A percentile compares a stretch with the other conserved stretches of the same genome.
phyloP scores from a whole-genome alignment of 2,113 vertebrate species.

The Festucalex cinctus region DNA sequence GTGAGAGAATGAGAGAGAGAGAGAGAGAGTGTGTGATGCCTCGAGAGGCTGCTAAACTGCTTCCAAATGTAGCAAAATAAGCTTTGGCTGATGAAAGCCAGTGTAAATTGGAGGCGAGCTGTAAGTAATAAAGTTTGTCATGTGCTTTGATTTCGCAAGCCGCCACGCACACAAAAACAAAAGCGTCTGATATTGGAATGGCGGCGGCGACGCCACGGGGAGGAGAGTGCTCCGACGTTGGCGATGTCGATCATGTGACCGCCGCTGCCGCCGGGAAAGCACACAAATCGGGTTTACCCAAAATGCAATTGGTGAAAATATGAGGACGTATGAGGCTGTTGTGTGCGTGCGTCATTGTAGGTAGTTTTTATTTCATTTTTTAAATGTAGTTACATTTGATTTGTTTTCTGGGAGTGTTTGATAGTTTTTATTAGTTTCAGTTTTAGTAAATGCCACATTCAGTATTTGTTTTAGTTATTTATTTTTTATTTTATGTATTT shows the following conservation, averaged over 20 bases:
- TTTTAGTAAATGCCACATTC: too few relatives aligned
- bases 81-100: not conserved
- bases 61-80: constrained; percentile 3
- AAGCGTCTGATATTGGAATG: not conserved
- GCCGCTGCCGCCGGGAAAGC: not conserved
- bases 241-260: not conserved
- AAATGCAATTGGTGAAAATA: not conserved
- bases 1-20: not conserved
- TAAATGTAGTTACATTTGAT: too few relatives aligned
- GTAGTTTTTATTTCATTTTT: too few relatives aligned
- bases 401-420: too few relatives aligned
- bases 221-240: not conserved
- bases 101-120: not conserved
- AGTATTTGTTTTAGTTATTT: too few relatives aligned
- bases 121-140: not conserved
- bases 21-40: not conserved
- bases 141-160: not conserved
- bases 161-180: not conserved
- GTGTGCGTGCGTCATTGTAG: not conserved
- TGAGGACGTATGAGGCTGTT: not conserved
- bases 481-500: too few relatives aligned
- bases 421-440: too few relatives aligned
- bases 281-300: not conserved
- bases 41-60: not conserved
- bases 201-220: not conserved